Evolutionary conservation across 1,140 invertebrate species (phyloP).

Genomic region (Probaryconus sp.): DNA sequence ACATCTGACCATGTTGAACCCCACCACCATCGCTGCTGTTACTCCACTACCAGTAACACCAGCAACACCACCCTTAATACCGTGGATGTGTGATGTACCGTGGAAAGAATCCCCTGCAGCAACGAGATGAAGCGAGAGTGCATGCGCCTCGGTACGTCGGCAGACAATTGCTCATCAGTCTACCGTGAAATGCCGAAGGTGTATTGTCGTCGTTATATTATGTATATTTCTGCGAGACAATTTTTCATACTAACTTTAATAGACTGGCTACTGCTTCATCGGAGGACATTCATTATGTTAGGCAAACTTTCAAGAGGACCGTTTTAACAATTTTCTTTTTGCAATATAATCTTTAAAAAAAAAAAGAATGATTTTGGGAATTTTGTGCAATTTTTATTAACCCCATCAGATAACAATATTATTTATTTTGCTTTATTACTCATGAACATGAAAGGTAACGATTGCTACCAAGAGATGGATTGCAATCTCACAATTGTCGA

Average conservation of each 20-base stretch:
- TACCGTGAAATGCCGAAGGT: conserved; percentile 22
- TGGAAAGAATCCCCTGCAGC: conserved; percentile 28
- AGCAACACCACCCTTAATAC: too few relatives aligned
- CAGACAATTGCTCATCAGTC: conserved; percentile 35
- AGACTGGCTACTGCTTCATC: too few relatives aligned
- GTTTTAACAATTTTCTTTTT: too few relatives aligned
- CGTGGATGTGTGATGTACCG: conserved; percentile 29
- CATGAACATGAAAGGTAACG: background rate
- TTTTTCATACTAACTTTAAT: conserved; percentile 7
- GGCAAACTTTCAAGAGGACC: too few relatives aligned
- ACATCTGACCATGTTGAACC: conserved; percentile 48
- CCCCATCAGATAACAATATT: too few relatives aligned
- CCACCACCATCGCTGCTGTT: too few relatives aligned
- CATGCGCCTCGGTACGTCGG: conserved; percentile 38
- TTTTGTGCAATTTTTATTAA: too few relatives aligned
- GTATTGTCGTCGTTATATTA: background rate
- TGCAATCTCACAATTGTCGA: conserved; percentile 29
- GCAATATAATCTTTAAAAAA: too few relatives aligned
- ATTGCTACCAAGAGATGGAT: conserved; percentile 14
- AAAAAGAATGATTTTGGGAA: too few relatives aligned
- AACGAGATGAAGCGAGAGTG: conserved; percentile 36
- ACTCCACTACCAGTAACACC: too few relatives aligned
- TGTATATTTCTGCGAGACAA: background rate
- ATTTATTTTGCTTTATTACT: too few relatives aligned
- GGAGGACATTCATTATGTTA: too few relatives aligned